Evolutionary conservation across 2,113 vertebrate species (phyloP).

Genomic region (Ciconia stormi): DNA sequence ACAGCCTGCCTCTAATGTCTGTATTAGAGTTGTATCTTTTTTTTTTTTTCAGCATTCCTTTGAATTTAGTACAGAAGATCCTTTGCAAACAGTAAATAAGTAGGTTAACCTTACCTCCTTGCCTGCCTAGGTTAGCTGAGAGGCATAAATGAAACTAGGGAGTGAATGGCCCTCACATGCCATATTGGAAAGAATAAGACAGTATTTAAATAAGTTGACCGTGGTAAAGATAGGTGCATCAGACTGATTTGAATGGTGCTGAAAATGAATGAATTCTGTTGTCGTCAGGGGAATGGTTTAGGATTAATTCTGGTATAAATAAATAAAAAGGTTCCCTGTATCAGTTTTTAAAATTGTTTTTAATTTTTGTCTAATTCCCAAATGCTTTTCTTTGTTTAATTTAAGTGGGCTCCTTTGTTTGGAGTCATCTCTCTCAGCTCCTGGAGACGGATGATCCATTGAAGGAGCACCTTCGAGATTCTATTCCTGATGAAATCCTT

Average conservation of each 20-base stretch:
- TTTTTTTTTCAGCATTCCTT: neutral
- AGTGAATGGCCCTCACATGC: neutral
- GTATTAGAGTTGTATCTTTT: neutral
- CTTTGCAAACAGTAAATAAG: neutral
- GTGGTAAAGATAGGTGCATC: neutral
- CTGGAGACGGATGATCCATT: constrained; percentile 83
- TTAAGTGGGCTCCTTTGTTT: constrained; percentile 88
- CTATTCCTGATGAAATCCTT: constrained; percentile 83
- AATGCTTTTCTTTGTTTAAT: neutral
- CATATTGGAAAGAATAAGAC: neutral
- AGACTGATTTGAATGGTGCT: neutral
- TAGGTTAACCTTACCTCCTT: neutral
- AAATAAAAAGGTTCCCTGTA: neutral
- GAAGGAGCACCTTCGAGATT: constrained; percentile 78
- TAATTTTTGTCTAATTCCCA: neutral
- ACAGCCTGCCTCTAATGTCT: neutral
- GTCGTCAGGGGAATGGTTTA: neutral
- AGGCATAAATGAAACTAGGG: neutral
- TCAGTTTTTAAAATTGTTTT: neutral
- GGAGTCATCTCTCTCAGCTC: constrained; percentile 87
- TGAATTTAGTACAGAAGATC: neutral
- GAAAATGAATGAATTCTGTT: neutral
- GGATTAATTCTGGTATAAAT: neutral
- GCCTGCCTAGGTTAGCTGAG: neutral
- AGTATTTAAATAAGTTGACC: neutral